Evolutionary conservation across 2,797 vertebrate genomes (phyloP).

Genomic region (Poecile montanus): DNA sequence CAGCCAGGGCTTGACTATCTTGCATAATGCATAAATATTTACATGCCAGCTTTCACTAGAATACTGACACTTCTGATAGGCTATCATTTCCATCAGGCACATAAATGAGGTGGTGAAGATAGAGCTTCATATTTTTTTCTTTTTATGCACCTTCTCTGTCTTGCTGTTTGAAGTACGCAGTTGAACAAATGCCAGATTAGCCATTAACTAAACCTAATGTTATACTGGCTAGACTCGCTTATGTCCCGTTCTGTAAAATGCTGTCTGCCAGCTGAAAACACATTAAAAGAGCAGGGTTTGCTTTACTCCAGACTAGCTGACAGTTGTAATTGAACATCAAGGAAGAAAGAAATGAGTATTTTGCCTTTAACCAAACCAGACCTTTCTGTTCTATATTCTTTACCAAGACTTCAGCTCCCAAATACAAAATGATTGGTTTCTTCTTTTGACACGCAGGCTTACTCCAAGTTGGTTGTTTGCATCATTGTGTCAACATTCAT

Average conservation of each 20-base stretch:
- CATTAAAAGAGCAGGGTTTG: background rate
- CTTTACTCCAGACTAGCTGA: background rate
- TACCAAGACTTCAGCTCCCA: background rate
- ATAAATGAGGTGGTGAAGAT: slow-evolving; percentile 3
- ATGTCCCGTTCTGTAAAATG: background rate
- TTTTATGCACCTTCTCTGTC: background rate
- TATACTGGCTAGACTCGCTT: background rate
- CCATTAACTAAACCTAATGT: slow-evolving; percentile 1
- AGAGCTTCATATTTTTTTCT: background rate
- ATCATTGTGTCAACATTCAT: background rate
- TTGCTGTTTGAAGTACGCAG: background rate
- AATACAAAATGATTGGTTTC: background rate
- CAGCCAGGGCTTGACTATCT: background rate
- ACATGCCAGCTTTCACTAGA: slow-evolving; percentile 3
- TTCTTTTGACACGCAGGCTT: background rate
- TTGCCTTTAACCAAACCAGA: slow-evolving; percentile 28
- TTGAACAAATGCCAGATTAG: slow-evolving; percentile 40
- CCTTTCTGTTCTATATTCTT: background rate
- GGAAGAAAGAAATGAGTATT: slow-evolving; percentile 7
- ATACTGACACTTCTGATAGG: slow-evolving; percentile 4
- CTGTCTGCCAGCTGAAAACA: slow-evolving; percentile 36
- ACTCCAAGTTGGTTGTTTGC: background rate
- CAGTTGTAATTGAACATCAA: slow-evolving; percentile 17
- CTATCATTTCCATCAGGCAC: background rate
- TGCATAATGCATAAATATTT: slow-evolving; percentile 32